A percentile compares a stretch with the other conserved stretches of the same genome.
phyloP scores from a whole-genome alignment of 37 sponge, comb jelly and placozoan species.

The Agelas oroides region DNA sequence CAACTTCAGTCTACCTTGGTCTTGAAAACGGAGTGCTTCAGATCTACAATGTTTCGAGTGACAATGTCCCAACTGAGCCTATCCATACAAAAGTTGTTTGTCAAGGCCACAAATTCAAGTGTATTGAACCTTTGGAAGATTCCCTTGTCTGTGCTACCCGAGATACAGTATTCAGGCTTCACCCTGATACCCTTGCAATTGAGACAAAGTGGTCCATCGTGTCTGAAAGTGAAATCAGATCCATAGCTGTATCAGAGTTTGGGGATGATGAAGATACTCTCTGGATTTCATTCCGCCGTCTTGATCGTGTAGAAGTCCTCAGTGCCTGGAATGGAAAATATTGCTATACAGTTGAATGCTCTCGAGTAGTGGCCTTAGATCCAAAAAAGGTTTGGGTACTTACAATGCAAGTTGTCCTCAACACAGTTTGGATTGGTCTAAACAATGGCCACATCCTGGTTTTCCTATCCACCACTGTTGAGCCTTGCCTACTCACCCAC shows the following conservation, averaged over 20 bases:
- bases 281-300: slow-evolving; percentile 61
- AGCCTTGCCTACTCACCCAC: slow-evolving; percentile 47
- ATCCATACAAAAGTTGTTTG: slow-evolving; percentile 22
- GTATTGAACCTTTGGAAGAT: slow-evolving; percentile 47
- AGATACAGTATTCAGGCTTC: slow-evolving; percentile 30
- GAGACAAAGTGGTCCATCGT: slow-evolving; percentile 25
- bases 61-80: slow-evolving; percentile 35
- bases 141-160: slow-evolving; percentile 55
- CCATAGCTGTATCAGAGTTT: slow-evolving; percentile 19
- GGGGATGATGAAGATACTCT: slow-evolving; percentile 20
- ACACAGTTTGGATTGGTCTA: slow-evolving; percentile 70
- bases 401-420: slow-evolving; percentile 41
- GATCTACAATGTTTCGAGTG: slow-evolving; percentile 16
- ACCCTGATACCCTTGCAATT: slow-evolving; percentile 44
- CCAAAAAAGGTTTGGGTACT: slow-evolving; percentile 42
- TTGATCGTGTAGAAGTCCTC: slow-evolving; percentile 29
- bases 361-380: slow-evolving; percentile 6
- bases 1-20: slow-evolving; percentile 61
- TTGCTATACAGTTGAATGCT: slow-evolving; percentile 43
- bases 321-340: slow-evolving; percentile 26
- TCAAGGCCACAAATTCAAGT: slow-evolving; percentile 30
- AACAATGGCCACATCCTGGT: slow-evolving; percentile 68
- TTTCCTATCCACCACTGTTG: slow-evolving; percentile 23
- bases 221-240: slow-evolving; percentile 26
- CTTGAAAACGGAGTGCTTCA: slow-evolving; percentile 55